These are phyloP conservation scores for Pseudoatta argentina DNA, from an alignment of 1,140 invertebrate genomes.

Conservation along the genomic window DNA sequence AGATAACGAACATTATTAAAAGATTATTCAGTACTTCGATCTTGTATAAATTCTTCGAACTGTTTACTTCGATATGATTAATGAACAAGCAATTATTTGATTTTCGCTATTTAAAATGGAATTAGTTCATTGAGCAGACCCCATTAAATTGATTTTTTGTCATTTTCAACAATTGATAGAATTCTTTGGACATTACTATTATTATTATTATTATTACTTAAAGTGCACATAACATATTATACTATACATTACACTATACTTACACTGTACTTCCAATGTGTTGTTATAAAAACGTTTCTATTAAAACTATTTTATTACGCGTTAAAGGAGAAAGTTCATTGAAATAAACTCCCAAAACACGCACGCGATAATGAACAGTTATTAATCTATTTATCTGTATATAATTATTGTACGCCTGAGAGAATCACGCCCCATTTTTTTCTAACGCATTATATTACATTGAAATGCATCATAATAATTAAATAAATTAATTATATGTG, in stretches of 20 bases:
- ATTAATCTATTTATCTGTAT: background rate
- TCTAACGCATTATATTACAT: background rate
- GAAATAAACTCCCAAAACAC: background rate
- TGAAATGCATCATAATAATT: constrained; percentile 9
- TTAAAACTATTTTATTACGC: background rate
- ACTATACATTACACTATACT: background rate
- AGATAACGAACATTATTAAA: background rate
- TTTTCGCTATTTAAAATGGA: background rate
- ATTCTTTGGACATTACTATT: background rate
- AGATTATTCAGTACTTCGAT: background rate
- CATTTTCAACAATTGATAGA: background rate
- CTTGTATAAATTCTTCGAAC: background rate
- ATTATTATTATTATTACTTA: background rate
- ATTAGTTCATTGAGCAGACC: background rate
- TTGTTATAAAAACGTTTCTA: background rate
- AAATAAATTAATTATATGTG: background rate
- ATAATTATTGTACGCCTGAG: background rate
- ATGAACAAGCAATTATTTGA: background rate
- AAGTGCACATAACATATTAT: background rate
- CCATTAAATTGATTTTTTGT: background rate
- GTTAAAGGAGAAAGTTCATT: background rate
- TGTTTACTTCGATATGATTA: background rate
- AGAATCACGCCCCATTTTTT: background rate
- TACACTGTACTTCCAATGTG: background rate
- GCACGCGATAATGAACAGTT: background rate